Base-by-base conservation (phyloP, 2,888 invertebrate genomes). In the Kuschelorhynchus macadamiae region DNA sequence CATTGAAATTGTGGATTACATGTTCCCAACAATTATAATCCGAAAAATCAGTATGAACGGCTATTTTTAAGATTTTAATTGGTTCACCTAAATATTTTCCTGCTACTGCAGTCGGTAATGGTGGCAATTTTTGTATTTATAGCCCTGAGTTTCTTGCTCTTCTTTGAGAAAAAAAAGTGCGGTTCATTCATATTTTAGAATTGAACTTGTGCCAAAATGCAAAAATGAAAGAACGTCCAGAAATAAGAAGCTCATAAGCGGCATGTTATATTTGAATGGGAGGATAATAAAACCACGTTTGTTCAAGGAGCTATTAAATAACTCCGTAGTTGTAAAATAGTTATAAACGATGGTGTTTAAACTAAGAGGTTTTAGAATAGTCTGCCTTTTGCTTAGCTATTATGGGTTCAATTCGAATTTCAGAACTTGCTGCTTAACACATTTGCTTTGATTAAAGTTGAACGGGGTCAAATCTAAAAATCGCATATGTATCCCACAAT, bases 171-270 rank as follows among this genome's bases (percentile, higher is more conserved):
- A 70, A 73, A 76, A 72, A 72, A 74, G 49, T 72, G 66, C 65
- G 75, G 76, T 78, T 79, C 79, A 79, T 79, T 79, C 79, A 79
- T 77, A 77, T 76, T 72, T 66, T 72, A 70, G 71, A 44, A 44
- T 57, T 57, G 57, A 57, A 57, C 44, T 33, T 25, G 57, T 57
- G 57, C 57, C 57, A 57, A 57, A 57, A 44, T 32, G 57, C 57
- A 42, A 57, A 57, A 44, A 42, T 33, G 39, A 41, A 41, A 55
- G 21, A 41, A 55, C 55, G 16, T 21, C 8, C 47, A 47, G 21
- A 71, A 66, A 70, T 57, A 62, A 67, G 63, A 72, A 68, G 63
- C 53, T 53, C 47, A 72, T 56, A 71, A 72, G 66, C 50, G 71
- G 63, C 63, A 71, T 69, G 65, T 69, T 69, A 71, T 71, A 77